Percentiles rank a stretch among this genome's conserved stretches.
Evolutionary conservation across 2,797 vertebrate species (phyloP).

Genomic region (Pempheris klunzingeri): DNA sequence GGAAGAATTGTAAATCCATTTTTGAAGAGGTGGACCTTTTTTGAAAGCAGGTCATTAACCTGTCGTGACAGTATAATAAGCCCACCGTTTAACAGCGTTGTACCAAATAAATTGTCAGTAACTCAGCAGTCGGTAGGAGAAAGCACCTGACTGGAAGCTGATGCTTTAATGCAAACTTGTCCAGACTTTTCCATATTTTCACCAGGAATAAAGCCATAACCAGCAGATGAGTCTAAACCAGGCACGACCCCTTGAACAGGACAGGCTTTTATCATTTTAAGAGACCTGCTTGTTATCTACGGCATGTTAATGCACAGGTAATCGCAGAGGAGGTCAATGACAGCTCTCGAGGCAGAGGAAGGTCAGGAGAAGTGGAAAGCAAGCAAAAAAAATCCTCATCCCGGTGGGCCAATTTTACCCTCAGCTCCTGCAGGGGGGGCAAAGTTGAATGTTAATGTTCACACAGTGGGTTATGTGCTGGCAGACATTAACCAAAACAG

Average conservation of each 20-base stretch:
- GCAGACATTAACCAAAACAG: background rate
- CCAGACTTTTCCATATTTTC: background rate
- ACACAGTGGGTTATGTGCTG: background rate
- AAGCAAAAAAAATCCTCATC: background rate
- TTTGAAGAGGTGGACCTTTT: background rate
- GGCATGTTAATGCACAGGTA: constrained; percentile 6
- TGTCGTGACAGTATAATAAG: background rate
- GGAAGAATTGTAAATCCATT: background rate
- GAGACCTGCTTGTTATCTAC: background rate
- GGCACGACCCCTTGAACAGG: background rate
- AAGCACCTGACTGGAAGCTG: background rate
- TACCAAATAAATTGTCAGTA: constrained; percentile 3
- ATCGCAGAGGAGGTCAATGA: background rate
- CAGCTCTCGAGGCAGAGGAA: background rate
- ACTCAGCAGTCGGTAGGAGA: background rate
- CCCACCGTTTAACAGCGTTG: background rate
- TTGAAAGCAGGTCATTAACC: constrained; percentile 1
- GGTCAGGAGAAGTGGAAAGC: constrained; percentile 9
- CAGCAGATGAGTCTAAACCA: background rate
- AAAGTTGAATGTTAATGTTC: constrained; percentile 31
- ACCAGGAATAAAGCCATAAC: background rate
- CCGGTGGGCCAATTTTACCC: background rate
- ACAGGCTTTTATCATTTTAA: background rate
- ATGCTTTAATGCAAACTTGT: background rate
- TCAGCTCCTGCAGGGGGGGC: background rate